Evolutionary conservation across 2,113 vertebrate genomes (phyloP).

Genomic region (Theropithecus gelada): DNA sequence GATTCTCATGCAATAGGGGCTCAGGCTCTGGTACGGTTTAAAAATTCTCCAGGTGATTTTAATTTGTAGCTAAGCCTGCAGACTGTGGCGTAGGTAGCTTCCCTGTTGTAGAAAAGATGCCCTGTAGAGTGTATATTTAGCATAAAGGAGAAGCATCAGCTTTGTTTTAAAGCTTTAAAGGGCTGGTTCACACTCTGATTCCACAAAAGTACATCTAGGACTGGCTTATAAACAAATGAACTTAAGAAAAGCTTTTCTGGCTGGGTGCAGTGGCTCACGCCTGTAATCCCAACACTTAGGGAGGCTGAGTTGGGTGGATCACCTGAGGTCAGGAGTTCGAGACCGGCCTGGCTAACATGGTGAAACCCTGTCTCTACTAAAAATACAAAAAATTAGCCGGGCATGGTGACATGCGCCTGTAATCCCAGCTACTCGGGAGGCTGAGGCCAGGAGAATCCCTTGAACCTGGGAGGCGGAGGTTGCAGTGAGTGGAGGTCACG

Average conservation of each 20-base stretch:
- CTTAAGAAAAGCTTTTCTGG: not conserved
- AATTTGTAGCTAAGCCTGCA: not conserved
- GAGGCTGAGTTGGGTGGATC: no score
- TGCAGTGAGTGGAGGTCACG: no score
- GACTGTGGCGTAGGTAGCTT: not conserved
- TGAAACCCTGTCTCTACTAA: no score
- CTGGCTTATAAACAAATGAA: not conserved
- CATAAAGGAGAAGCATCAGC: not conserved
- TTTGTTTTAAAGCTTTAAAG: not conserved
- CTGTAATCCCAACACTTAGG: no score
- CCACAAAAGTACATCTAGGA: not conserved
- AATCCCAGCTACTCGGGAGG: no score
- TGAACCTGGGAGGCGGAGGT: no score
- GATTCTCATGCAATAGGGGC: not conserved
- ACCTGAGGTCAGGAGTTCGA: no score
- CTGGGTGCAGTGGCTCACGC: no score
- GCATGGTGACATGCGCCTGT: no score
- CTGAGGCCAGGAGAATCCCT: no score
- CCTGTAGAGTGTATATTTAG: not conserved
- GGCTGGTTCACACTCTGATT: not conserved
- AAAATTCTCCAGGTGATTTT: slow-evolving; percentile 42
- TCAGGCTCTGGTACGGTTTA: not conserved
- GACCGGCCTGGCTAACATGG: no score
- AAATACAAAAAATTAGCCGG: no score
- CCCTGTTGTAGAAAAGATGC: not conserved